phyloP scores from a whole-genome alignment of 2,888 invertebrate genomes.

The Machimus rusticus region DNA sequence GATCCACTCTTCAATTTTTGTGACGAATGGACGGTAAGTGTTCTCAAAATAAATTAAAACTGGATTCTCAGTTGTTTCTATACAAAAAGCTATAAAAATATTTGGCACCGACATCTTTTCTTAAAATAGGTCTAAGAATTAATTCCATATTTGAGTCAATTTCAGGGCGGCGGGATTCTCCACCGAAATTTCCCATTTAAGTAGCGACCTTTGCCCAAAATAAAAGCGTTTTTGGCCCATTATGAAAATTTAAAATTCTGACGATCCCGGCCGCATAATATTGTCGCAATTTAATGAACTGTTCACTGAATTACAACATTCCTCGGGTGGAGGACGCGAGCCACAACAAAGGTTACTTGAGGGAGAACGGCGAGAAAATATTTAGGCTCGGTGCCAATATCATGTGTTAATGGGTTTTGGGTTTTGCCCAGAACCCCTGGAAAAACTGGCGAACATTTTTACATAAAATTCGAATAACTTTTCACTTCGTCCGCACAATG shows the following conservation, averaged over 20 bases:
- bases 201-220: not conserved
- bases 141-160: not conserved
- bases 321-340: not conserved
- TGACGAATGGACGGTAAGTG: too few species aligned
- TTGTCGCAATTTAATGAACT: conserved; percentile 30
- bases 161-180: not conserved
- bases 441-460: conserved; percentile 43
- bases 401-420: conserved; percentile 45
- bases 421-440: conserved; percentile 10
- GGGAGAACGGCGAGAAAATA: conserved; percentile 38
- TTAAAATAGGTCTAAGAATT: too few species aligned
- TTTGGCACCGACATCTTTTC: too few species aligned
- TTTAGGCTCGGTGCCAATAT: conserved; percentile 45
- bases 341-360: conserved; percentile 24
- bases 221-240: not conserved
- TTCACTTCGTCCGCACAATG: conserved; percentile 30
- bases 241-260: conserved; percentile 15
- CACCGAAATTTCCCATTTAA: not conserved
- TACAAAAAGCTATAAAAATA: too few species aligned
- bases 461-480: conserved; percentile 47
- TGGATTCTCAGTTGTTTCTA: too few species aligned
- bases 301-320: conserved; percentile 24
- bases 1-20: too few species aligned
- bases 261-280: not conserved
- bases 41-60: too few species aligned